Conservation (phyloP, 2,113 vertebrate genomes). For the Fulmarus glacialis region DNA sequence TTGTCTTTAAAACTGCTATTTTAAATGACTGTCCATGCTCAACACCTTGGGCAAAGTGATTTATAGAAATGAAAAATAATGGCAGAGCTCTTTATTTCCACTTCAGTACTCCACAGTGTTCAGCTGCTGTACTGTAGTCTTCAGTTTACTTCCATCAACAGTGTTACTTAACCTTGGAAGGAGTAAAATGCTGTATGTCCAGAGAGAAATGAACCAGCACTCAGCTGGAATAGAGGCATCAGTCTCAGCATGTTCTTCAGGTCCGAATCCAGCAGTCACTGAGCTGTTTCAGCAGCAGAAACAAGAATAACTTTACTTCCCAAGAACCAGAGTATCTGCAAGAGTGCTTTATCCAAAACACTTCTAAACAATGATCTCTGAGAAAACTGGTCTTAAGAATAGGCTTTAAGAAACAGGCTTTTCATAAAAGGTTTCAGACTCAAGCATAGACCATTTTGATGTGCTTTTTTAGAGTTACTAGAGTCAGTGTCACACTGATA, state of each 20-base stretch:
- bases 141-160: conserved; percentile 7
- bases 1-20: conserved; percentile 10
- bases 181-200: background rate
- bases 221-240: background rate
- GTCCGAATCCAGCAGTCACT: background rate
- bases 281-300: background rate
- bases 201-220: background rate
- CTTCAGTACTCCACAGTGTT: background rate
- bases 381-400: background rate
- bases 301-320: background rate
- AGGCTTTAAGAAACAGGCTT: background rate
- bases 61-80: background rate
- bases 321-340: background rate
- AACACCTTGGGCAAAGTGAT: background rate
- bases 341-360: background rate
- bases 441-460: too few species aligned
- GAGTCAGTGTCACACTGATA: background rate
- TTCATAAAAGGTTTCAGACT: background rate
- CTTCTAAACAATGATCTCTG: background rate
- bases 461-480: background rate
- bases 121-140: background rate
- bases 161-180: conserved; percentile 26
- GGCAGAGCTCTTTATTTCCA: background rate
- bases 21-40: background rate
- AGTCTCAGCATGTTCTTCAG: background rate